Evolutionary conservation across 2,113 vertebrate species (phyloP), one percentile per base, ranked within the genome.

Genomic region (Melanotaenia duboulayi): DNA sequence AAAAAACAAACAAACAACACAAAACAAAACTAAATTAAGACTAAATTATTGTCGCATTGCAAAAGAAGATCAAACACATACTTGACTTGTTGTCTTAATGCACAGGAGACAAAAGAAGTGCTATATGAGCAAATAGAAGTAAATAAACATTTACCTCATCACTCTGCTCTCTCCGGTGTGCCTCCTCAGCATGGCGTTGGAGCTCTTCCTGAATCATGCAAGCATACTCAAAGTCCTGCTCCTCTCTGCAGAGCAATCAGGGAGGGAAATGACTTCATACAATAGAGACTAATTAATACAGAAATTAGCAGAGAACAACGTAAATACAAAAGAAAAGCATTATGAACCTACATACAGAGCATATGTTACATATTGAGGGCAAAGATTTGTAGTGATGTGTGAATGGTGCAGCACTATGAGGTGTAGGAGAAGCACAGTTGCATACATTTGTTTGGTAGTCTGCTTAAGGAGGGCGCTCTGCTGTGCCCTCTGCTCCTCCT

Each of bases 161-260:
- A 8, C 90, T 70, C 20, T 84, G 83, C 71, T 94, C 93, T 22
- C 92, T 90, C 64, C 68, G 89, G 5, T 23, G 68, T 7, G 81
- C 62, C 70, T 94, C 94, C 60, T 92, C 90, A 0, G 91, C 90
- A 52, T 82, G 51, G n/a, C 81, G 90, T 69, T 79, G 91, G 62
- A 93, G 80, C 69, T 94, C 91, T 46, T 94, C 92, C 71, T 94
- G 94, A 61, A 93, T 87, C 23, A 87, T 35, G 0, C 71, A 89
- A 22, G 93, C 92, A 0, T 92, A 93, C 77, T 94, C 85, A 0
- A 92, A 92, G 77, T 94, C 94, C n/a, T 83, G 75, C 65, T 93
- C 93, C 78, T 94, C 91, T 35, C 93, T 94, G 23, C 1, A 5
- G 9, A n/a, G n/a, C 56, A 56, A 24, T 11, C 14, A 55, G 11